Conservation (phyloP, 2,797 vertebrate species). For the Mustela erminea region DNA sequence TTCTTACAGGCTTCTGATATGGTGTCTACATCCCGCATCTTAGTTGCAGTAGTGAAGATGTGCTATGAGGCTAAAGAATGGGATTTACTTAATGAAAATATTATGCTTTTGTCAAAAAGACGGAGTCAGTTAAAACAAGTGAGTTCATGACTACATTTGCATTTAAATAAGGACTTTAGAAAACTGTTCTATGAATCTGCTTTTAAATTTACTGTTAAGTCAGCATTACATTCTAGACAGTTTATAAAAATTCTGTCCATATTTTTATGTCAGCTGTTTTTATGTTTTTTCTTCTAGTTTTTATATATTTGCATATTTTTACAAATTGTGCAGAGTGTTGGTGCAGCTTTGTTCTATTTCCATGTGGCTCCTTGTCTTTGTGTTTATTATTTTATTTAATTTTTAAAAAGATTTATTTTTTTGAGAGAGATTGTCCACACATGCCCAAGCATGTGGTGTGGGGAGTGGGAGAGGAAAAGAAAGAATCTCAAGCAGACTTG, state of each 20-base stretch:
- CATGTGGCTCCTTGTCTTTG: neutral
- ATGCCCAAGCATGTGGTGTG: neutral
- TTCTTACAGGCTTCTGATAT: constrained; percentile 96
- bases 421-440: neutral
- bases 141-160: constrained; percentile 67
- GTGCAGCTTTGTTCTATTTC: constrained; percentile 14
- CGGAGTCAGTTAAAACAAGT: constrained; percentile 99
- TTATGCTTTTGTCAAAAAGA: constrained; percentile 97
- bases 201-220: constrained; percentile 53
- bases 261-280: neutral
- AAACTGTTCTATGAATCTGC: constrained; percentile 12
- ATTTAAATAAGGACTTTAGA: constrained; percentile 41
- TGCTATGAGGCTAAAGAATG: constrained; percentile 98
- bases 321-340: neutral
- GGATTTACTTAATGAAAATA: constrained; percentile 98
- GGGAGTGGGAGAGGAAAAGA: neutral
- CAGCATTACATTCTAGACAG: neutral
- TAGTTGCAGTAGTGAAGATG: constrained; percentile 98
- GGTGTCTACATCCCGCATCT: constrained; percentile 97
- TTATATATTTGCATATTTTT: constrained; percentile 9
- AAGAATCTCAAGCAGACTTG: neutral
- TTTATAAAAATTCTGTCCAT: constrained; percentile 24
- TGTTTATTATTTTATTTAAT: constrained; percentile 28
- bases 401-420: neutral
- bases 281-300: constrained; percentile 17